Evolutionary conservation across 2,797 vertebrate genomes (phyloP), one percentile per base, ranked within the genome.

Genomic region (Liparis tanakae): DNA sequence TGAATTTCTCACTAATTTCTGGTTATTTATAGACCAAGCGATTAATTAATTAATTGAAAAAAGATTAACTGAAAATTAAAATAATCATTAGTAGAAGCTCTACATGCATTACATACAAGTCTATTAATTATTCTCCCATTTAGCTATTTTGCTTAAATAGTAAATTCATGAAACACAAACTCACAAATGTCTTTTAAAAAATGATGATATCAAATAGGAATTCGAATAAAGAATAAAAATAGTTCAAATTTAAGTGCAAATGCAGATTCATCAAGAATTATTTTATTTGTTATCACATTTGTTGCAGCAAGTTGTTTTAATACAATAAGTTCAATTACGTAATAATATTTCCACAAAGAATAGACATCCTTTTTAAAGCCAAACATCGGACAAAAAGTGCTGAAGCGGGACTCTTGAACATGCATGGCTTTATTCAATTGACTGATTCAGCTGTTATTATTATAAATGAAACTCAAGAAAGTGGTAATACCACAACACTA

Each of bases 381-480:
- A 72, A 41, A 68, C 25, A 5, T 67, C 3, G 33, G 36, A 83
- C 68, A 76, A 85, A 85, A 81, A 62, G 41, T 67, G 71, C 43
- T 66, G 5, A 37, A 54, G 36, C 43, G 51, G 20, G 73, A 71
- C 67, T 56, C 71, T 39, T 41, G 33, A 86, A 76, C 72, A 78
- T 60, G 75, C 63, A 65, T 65, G 67, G 58, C 81, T 78, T 80
- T 83, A 87, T 84, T 86, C 77, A 80, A 74, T 50, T 88, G 86
- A 87, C 67, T 88, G 80, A 86, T 87, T 90, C 82, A 85, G 72
- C 78, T 84, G 78, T 83, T 85, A 85, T 82, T 84, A 74, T 86
- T 74, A 74, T 60, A 73, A 89, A 84, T 56, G 62, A 77, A 85
- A 84, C 67, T 79, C 76, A 70, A 79, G 86, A 74, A 86, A 79